Percentiles rank a stretch among this genome's conserved stretches.
phyloP scores from a whole-genome alignment of 2,797 vertebrate genomes.

The Cyprinodon diabolis region DNA sequence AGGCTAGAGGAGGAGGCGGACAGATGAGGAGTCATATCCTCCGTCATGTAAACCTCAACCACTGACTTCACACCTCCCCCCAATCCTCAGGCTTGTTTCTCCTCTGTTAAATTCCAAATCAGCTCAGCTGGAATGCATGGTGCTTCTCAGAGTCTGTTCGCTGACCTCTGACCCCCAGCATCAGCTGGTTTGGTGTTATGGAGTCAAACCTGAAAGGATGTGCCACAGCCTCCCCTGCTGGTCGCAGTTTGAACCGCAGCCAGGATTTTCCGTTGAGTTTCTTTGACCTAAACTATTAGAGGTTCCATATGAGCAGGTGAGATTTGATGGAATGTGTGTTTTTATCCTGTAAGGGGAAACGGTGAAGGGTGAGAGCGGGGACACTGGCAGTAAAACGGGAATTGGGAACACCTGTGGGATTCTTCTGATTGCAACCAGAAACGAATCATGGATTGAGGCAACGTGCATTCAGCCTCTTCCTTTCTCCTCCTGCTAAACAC shows the following conservation, averaged over 20 bases:
- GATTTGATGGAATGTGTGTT: conserved; percentile 40
- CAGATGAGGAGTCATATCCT: conserved; percentile 51
- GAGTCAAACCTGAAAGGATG: conserved; percentile 41
- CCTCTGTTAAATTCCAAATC: conserved; percentile 29
- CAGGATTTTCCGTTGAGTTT: conserved; percentile 27
- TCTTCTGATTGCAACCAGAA: conserved; percentile 68
- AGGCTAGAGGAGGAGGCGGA: conserved; percentile 47
- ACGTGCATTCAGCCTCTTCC: conserved; percentile 10
- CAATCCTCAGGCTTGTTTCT: conserved; percentile 9
- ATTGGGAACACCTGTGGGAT: conserved; percentile 82
- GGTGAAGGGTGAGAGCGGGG: conserved; percentile 56
- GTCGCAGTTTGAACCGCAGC: conserved; percentile 45
- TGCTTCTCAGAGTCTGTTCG: conserved; percentile 24
- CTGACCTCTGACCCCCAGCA: conserved; percentile 64
- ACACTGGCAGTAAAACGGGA: conserved; percentile 62
- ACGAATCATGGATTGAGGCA: conserved; percentile 40
- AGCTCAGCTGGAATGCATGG: conserved; percentile 38
- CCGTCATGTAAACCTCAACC: conserved; percentile 32
- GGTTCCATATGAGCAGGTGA: conserved; percentile 49
- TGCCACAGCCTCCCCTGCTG: conserved; percentile 72
- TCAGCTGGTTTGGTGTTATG: conserved; percentile 50
- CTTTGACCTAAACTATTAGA: conserved; percentile 60
- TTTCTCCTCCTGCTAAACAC: conserved; percentile 13
- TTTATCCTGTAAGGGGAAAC: conserved; percentile 33
- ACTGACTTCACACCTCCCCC: conserved; percentile 30